These are phyloP conservation scores for Troides aeacus DNA, from an alignment of 2,888 invertebrate genomes.

Conservation along the genomic window DNA sequence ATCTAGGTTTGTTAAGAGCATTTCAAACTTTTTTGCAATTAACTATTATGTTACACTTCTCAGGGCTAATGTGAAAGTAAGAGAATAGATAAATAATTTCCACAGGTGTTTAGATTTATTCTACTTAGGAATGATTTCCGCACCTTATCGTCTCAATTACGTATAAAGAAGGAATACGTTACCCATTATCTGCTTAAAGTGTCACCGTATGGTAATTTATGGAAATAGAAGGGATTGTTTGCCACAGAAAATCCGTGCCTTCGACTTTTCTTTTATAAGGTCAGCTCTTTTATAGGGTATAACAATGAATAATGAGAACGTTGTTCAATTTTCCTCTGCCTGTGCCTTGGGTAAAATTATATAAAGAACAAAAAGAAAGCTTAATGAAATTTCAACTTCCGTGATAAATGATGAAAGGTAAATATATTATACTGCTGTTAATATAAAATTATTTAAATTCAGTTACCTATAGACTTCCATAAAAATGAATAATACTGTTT, in stretches of 20 bases:
- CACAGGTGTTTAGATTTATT: neutral
- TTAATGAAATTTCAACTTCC: slow-evolving; percentile 3
- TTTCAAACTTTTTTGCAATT: neutral
- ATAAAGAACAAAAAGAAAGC: slow-evolving; percentile 4
- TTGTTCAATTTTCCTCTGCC: slow-evolving; percentile 11
- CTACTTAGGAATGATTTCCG: neutral
- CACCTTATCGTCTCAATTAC: slow-evolving; percentile 12
- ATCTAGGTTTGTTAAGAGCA: no score
- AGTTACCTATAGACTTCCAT: no score
- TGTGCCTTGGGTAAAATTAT: slow-evolving; percentile 6
- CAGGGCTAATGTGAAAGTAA: neutral
- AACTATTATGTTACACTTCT: neutral
- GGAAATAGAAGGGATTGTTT: slow-evolving; percentile 29
- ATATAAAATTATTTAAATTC: no score
- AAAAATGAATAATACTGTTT: no score
- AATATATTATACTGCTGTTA: neutral
- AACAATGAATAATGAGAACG: slow-evolving; percentile 25
- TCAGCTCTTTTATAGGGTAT: slow-evolving; percentile 24
- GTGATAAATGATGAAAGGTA: slow-evolving; percentile 2
- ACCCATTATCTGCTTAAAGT: slow-evolving; percentile 29
- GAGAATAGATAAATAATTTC: neutral
- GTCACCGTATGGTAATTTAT: slow-evolving; percentile 29
- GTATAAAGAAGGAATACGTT: slow-evolving; percentile 22
- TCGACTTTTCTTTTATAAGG: slow-evolving; percentile 26
- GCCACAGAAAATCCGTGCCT: slow-evolving; percentile 22